Conservation (phyloP, 2,113 vertebrate genomes). For the Macaca mulatta region DNA sequence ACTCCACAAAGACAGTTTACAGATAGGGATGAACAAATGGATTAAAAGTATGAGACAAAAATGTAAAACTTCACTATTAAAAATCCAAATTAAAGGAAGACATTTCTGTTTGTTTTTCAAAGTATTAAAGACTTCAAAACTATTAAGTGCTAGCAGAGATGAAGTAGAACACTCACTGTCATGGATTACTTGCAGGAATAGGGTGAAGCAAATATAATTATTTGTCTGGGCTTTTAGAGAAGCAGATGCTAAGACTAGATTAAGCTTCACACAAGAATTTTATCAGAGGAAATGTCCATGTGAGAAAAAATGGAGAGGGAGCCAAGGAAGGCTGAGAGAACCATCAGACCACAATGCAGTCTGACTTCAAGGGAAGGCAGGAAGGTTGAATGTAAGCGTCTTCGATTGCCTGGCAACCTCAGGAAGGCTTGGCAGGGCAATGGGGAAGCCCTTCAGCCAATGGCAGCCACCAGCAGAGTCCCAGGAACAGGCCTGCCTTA, state of each 20-base stretch:
- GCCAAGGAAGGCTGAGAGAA: background rate
- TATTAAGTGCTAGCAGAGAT: background rate
- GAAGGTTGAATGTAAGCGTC: background rate
- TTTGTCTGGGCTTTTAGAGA: background rate
- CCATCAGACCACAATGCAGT: background rate
- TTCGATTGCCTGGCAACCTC: background rate
- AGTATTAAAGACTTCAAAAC: background rate
- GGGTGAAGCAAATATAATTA: background rate
- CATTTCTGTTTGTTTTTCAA: slow-evolving; percentile 14
- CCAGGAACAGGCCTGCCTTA: background rate
- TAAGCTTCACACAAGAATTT: background rate
- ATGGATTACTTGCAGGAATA: background rate
- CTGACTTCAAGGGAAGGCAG: background rate
- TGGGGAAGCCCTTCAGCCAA: background rate
- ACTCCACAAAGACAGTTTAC: background rate
- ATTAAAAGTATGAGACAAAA: background rate
- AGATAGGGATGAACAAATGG: background rate
- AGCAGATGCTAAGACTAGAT: background rate
- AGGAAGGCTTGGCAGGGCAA: too few species aligned
- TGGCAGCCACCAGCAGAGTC: background rate
- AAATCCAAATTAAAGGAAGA: background rate
- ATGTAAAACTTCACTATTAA: background rate
- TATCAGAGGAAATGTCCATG: background rate
- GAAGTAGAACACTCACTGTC: background rate
- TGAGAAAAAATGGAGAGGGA: background rate